These are phyloP conservation scores for Syrista parreyssii DNA, from an alignment of 2,888 invertebrate species.

Conservation along the genomic window DNA sequence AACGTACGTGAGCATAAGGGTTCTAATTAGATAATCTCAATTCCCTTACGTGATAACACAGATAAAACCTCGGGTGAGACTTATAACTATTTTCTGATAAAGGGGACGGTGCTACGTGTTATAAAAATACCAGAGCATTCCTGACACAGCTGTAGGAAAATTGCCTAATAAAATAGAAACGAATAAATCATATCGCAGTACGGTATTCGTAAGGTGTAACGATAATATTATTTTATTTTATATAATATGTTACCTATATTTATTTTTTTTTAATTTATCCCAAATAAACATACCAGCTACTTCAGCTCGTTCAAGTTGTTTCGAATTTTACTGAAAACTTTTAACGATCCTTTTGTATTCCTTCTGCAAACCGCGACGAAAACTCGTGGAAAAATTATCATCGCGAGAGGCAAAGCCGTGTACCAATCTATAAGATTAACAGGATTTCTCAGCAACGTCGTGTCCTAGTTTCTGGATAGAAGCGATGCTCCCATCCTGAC, in stretches of 20 bases:
- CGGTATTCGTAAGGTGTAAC: too few relatives aligned
- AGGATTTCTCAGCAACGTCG: neutral
- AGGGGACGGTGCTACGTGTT: neutral
- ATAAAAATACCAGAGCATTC: neutral
- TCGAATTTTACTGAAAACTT: neutral
- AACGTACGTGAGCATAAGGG: conserved; percentile 43
- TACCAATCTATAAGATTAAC: neutral
- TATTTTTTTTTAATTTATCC: too few relatives aligned
- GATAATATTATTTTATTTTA: too few relatives aligned
- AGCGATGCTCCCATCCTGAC: conserved; percentile 20
- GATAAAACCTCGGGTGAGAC: neutral
- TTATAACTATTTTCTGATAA: neutral
- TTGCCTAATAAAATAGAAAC: neutral
- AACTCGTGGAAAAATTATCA: too few relatives aligned
- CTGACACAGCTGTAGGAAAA: neutral
- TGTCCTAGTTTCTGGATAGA: neutral
- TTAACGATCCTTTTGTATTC: neutral
- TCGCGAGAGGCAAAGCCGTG: neutral
- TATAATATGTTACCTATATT: too few relatives aligned
- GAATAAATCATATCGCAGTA: neutral
- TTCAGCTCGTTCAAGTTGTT: neutral
- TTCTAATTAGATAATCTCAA: conserved; percentile 27
- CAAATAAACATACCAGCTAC: neutral
- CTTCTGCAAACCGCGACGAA: neutral
- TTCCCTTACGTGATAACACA: conserved; percentile 10